Evolutionary conservation across 2,888 invertebrate genomes (phyloP), one percentile per base, ranked within the genome.

Genomic region (Pseudeuparius sepicola): DNA sequence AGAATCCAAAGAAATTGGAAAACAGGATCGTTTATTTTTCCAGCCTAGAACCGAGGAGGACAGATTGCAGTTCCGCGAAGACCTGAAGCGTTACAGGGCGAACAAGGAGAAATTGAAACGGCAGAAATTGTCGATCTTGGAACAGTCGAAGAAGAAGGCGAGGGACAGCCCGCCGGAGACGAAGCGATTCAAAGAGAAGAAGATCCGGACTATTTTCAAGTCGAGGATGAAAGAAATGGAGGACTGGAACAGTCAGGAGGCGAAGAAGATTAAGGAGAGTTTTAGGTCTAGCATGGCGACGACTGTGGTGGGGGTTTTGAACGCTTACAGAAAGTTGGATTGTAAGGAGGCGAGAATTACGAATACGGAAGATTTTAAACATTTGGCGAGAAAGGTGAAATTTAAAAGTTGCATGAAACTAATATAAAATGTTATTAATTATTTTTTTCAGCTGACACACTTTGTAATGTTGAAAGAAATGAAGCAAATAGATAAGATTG

Each of bases 381-480:
- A 92, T 65, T 70, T 94, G 35, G 92, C 93, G 3, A 73, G 90
- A 63, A 94, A 93, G 75, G 88, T 88, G 61, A 53, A 54, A 46
- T n/a, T n/a, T 31, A 12, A 14, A 14, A 14, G 10, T 10, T 5
- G 20, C 6, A 20, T 20, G 20, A n/a, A 20, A 6, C n/a, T 7
- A 6, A 7, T 20, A 6, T 20, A 7, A 7, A 20, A 20, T 7
- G n/a, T 20, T 26, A 20, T 31, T 35, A 24, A 28, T 39, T 40
- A 42, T 47, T 35, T 47, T 41, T 60, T 69, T 33, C 69, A 94
- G 93, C 64, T 96, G 40, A 94, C 93, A 0, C 92, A 93, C 65
- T 89, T 90, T 60, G 89, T 96, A 39, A 83, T 93, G 78, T 73
- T 88, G 39, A 96, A 96, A 63, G 93, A 96, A 64, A 61, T 93